Base-by-base conservation (phyloP, 2,113 vertebrate species). In the Murina feae region DNA sequence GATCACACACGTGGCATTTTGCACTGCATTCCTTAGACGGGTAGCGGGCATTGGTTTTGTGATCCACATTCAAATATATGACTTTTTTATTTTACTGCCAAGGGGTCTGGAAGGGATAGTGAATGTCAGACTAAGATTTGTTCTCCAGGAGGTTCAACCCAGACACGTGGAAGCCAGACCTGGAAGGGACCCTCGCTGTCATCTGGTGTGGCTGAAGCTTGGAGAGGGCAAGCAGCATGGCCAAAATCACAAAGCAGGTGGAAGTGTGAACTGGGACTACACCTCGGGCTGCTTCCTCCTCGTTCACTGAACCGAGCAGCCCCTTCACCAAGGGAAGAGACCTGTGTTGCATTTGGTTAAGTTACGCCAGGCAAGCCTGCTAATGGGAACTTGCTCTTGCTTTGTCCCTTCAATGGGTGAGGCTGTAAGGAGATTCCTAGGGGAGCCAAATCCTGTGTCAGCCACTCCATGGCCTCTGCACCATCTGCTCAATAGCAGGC, bases 41-140 rank as follows among this genome's bases (percentile, higher is more conserved):
- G 71, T 75, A 32, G 17, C 78, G 76, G 90, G 95, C 76, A 32
- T 91, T 90, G 90, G 42, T 86, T 95, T 74, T 39, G 30, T 68
- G 32, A 89, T n/a, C 69, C 72, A 42, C n/a, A 23, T 94, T 87
- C 84, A 94, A 89, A 6, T 80, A 58, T 87, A 60, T 93, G 90
- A 81, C 53, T 89, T 69, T 93, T 79, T 89, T 37, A 13, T 74
- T 76, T 92, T 68, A 76, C 85, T 88, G 68, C 83, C 87, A 35
- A 78, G 84, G 68, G 28, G 32, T 72, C 93, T 96, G 72, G 58
- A 90, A 93, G 86, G 30, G 58, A 65, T 60, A 55, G 23, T 90
- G 87, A 93, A 25, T 47, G 23, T 39, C 81, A 44, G 58, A 76
- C 49, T 69, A 11, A 90, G 76, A 60, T 86, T 80, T 75, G 18